Evolutionary conservation across 1,140 invertebrate species (phyloP).

Genomic region (Cyrtorhinus lividipennis): DNA sequence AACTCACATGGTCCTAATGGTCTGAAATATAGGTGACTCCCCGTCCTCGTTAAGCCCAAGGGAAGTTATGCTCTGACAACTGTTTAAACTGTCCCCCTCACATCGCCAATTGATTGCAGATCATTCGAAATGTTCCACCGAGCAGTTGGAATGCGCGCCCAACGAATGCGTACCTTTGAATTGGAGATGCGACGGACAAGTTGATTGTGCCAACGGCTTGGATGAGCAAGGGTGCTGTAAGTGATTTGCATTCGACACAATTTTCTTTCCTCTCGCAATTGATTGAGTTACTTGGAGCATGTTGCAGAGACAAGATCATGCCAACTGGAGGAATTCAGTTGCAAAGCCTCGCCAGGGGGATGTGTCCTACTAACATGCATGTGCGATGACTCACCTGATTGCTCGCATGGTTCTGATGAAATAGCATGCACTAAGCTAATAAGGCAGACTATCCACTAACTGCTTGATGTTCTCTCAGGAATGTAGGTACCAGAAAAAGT

Average conservation of each 20-base stretch:
- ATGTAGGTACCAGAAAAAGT: too few species aligned
- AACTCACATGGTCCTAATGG: too few species aligned
- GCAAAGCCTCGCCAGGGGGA: slow-evolving; percentile 51
- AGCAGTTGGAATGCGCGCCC: slow-evolving; percentile 11
- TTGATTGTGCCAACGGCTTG: slow-evolving; percentile 43
- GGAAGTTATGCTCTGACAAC: too few species aligned
- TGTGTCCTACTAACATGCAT: slow-evolving; percentile 70
- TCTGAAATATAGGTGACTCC: too few species aligned
- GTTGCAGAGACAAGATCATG: slow-evolving; percentile 58
- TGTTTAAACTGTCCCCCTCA: too few species aligned
- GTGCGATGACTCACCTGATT: slow-evolving; percentile 62
- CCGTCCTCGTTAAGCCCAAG: too few species aligned
- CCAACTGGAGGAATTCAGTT: slow-evolving; percentile 72
- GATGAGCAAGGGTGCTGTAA: slow-evolving; percentile 35
- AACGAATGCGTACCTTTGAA: slow-evolving; percentile 21
- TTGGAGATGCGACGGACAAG: slow-evolving; percentile 42
- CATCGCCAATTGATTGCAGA: too few species aligned
- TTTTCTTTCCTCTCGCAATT: too few species aligned
- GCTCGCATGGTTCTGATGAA: slow-evolving; percentile 55
- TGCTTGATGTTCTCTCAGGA: too few species aligned
- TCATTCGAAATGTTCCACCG: too few species aligned
- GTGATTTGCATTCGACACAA: too few species aligned
- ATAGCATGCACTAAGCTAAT: slow-evolving; percentile 76
- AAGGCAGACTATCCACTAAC: too few species aligned
- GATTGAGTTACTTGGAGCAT: not conserved